Conservation (phyloP, 2,888 invertebrate species). For the Chrysolina americana region DNA sequence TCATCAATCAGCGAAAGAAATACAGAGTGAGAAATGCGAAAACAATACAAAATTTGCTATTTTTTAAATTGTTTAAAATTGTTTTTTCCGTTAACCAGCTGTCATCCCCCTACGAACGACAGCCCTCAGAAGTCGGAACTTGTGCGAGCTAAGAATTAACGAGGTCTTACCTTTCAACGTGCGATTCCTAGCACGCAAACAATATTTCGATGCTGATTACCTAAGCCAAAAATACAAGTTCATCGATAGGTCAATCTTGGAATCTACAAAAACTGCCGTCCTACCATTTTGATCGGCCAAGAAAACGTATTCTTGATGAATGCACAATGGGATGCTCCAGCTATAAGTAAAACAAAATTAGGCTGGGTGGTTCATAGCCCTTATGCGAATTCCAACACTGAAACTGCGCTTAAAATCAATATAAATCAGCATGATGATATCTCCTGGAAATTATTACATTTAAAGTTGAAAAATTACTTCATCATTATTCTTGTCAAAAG, state of each 20-base stretch:
- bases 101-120: too few relatives aligned
- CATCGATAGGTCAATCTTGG: not conserved
- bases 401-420: not conserved
- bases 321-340: not conserved
- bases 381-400: not conserved
- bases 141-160: too few relatives aligned
- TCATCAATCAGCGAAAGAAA: not conserved
- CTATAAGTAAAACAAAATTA: not conserved
- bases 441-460: not conserved
- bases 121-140: too few relatives aligned
- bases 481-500: not conserved
- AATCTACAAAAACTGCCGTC: not conserved
- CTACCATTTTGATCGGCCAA: not conserved
- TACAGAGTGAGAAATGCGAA: not conserved
- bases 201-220: slow-evolving; percentile 5
- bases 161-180: too few relatives aligned
- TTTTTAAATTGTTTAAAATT: too few relatives aligned
- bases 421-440: not conserved
- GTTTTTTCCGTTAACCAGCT: too few relatives aligned
- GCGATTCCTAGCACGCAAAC: not conserved
- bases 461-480: not conserved
- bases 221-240: not conserved
- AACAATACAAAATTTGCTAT: not conserved
- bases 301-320: not conserved
- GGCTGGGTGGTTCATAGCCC: not conserved